Evolutionary conservation across 2,888 invertebrate species (phyloP), one percentile per base, ranked within the genome.

Genomic region (Hypolimnas misippus): DNA sequence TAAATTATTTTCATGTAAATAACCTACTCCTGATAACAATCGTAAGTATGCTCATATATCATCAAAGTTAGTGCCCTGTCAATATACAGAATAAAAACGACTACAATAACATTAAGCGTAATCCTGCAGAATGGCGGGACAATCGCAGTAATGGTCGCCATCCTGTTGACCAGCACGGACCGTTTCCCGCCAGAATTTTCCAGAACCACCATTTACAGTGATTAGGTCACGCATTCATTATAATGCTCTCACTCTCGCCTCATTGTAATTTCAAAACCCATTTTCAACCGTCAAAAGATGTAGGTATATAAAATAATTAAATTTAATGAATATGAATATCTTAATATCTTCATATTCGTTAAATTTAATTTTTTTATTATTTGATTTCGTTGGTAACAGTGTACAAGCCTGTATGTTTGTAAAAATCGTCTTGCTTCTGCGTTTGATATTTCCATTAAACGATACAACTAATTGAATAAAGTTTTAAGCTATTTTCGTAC

Each of bases 101-200:
- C 55, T 7, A 56, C 55, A 62, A 62, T 77, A 74, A 76, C 78
- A 82, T 67, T 69, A 67, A 58, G 62, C 61, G 68, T 67, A 67
- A 70, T 74, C 66, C 68, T 66, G 63, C 67, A 68, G 68, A 70
- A 68, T 72, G 68, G 70, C 75, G 70, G 73, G 76, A 79, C 87
- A 87, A 86, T 85, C 77, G 82, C 67, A 63, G 70, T 88, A 90
- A 90, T 89, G 77, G 83, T 66, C 73, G 67, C 62, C 84, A 83
- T 90, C 91, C 90, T 89, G 90, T 68, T 64, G 73, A 69, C 76
- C 73, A 77, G 70, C 71, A 68, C 72, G 72, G 73, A 71, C 76
- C 73, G 84, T 82, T 80, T 82, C 79, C 81, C 83, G 83, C 82
- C 80, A 88, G 90, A 88, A 87, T 83, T 86, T 89, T 89, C 89